Evolutionary conservation across 2,888 invertebrate genomes (phyloP), one percentile per base, ranked within the genome.

Genomic region (Esperia sulphurella): DNA sequence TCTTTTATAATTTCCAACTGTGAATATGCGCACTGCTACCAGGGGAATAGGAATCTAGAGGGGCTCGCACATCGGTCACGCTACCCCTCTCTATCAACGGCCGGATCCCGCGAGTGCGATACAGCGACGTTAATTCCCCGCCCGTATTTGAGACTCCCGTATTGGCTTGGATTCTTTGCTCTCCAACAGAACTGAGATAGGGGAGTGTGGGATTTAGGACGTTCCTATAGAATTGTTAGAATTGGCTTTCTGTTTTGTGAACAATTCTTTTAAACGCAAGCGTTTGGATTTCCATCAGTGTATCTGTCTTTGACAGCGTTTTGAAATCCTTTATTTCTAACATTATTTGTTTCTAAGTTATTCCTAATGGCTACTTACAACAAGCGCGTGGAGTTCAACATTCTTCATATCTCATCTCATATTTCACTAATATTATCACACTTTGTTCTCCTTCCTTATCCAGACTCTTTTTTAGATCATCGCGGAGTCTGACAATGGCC

Each of bases 91-190:
- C 43, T 45, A 43, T 45, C 41, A 48, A 5, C 21, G 21, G 21
- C 21, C 21, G 35, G 12, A 42, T 45, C 52, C 52, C 50, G 37
- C 42, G 48, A 52, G 52, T 42, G 49, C 52, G 40, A 49, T 49
- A 49, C 40, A 41, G 41, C 52, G 49, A 33, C 45, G 41, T 45
- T 48, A 45, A 48, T 42, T 45, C 48, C 53, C 57, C 55, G 54
- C 80, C 81, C 80, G 73, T 82, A 80, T 84, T 83, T 82, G 75
- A 59, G 54, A 55, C 57, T 71, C 70, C 68, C 71, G 70, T 76
- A 78, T 79, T 76, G 71, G 71, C 63, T 73, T 1, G 35, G 35
- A 75, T 66, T 72, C 74, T 75, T 69, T 66, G 54, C 65, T 61
- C 21, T 21, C 21, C 50, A 53, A 49, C 57, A 47, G 52, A 45